Evolutionary conservation across 2,113 vertebrate genomes (phyloP).

Genomic region (Albula goreensis): DNA sequence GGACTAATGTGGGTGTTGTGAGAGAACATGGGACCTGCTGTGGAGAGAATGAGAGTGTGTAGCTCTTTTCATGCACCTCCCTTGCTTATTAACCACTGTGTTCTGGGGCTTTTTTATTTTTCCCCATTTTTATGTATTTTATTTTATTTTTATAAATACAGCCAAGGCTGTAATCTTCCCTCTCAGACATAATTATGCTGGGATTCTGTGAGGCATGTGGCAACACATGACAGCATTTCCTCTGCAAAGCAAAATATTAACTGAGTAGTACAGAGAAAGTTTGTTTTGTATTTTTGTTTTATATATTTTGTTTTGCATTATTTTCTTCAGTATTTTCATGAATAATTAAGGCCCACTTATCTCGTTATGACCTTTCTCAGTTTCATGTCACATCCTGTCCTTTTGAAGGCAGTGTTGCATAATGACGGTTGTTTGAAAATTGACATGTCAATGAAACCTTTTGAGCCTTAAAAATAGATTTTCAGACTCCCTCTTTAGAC

Average conservation of each 20-base stretch:
- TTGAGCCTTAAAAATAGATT: no score
- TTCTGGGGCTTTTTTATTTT: constrained; percentile 40
- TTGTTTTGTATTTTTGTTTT: neutral
- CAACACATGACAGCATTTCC: neutral
- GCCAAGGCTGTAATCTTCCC: neutral
- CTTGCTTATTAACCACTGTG: constrained; percentile 58
- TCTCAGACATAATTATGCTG: no score
- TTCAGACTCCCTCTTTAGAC: no score
- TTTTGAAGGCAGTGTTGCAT: no score
- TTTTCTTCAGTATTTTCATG: neutral
- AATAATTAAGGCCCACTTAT: no score
- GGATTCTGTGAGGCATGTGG: neutral
- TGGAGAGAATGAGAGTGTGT: constrained; percentile 31
- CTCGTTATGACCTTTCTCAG: no score
- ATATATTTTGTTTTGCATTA: neutral
- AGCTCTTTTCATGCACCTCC: constrained; percentile 65
- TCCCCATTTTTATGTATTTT: constrained; percentile 13
- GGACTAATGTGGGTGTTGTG: constrained; percentile 43
- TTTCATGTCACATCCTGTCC: no score
- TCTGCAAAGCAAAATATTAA: no score
- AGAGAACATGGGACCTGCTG: constrained; percentile 19
- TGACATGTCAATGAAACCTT: no score
- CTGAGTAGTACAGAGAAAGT: neutral
- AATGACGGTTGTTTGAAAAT: no score
- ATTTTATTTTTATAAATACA: constrained; percentile 1